Evolutionary conservation across 1,140 invertebrate species (phyloP).

Genomic region (Lycorma delicatula): DNA sequence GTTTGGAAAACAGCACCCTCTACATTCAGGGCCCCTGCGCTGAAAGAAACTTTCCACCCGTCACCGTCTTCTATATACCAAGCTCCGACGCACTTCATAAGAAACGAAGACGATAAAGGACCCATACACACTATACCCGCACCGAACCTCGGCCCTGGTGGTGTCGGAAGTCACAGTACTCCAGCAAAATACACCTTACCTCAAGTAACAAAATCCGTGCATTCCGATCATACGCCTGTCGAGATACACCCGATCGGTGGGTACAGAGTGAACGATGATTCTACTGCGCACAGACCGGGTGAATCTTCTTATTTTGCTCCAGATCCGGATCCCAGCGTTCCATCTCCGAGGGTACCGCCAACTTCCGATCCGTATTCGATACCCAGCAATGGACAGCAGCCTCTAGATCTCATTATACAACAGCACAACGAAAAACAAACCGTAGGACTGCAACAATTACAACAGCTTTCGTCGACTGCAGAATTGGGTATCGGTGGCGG

Average conservation of each 20-base stretch:
- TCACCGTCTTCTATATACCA: conserved; percentile 6
- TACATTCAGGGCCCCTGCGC: conserved; percentile 18
- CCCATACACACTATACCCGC: conserved; percentile 75
- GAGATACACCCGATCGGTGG: conserved; percentile 6
- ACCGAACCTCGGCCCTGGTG: conserved; percentile 53
- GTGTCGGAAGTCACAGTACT: conserved; percentile 18
- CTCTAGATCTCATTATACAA: conserved; percentile 28
- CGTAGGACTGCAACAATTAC: neutral
- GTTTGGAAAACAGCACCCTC: conserved; percentile 15
- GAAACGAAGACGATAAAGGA: conserved; percentile 48
- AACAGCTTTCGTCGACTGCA: too few species aligned
- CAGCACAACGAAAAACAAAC: conserved; percentile 19
- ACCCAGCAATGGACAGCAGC: conserved; percentile 39
- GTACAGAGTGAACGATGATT: conserved; percentile 33
- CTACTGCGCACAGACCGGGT: conserved; percentile 38
- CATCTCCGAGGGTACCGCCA: conserved; percentile 36
- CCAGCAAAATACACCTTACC: conserved; percentile 7
- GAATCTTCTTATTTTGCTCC: conserved; percentile 41
- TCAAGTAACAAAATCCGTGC: neutral
- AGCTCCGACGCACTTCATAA: conserved; percentile 9
- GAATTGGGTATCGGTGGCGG: too few species aligned
- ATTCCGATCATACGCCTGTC: neutral
- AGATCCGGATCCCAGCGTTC: conserved; percentile 41
- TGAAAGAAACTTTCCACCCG: conserved; percentile 20
- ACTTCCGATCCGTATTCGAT: conserved; percentile 37